Conservation (phyloP, 2,113 vertebrate genomes). For the Cariama cristata region DNA sequence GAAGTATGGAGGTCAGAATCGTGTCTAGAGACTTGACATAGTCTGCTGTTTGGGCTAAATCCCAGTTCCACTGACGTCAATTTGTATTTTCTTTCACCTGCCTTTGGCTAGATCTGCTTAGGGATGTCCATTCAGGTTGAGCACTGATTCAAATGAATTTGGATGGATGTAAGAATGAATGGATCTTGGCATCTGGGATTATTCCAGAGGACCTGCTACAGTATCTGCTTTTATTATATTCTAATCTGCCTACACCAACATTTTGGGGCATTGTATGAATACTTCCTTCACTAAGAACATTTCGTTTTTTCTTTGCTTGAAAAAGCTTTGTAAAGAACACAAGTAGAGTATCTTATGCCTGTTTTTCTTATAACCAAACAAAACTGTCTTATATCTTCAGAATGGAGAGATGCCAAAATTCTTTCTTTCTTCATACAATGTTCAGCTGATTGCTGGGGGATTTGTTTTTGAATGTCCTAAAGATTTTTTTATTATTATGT, state of each 20-base stretch:
- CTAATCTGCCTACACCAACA: neutral
- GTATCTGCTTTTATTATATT: neutral
- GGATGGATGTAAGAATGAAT: neutral
- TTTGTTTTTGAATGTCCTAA: neutral
- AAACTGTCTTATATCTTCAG: neutral
- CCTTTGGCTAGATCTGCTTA: neutral
- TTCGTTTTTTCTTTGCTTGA: neutral
- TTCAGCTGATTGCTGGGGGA: neutral
- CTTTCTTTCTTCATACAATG: neutral
- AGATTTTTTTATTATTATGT: neutral
- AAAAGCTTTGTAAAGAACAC: neutral
- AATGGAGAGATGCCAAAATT: conserved; percentile 20
- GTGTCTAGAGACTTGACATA: neutral
- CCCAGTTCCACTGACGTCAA: neutral
- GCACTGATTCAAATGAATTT: neutral
- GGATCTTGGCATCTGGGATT: neutral
- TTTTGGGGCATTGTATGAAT: neutral
- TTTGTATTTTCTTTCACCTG: neutral
- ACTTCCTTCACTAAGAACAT: neutral
- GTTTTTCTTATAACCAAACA: neutral
- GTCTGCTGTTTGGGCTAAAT: neutral
- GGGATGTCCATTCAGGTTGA: neutral
- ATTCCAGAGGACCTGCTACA: neutral
- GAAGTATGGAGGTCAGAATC: neutral
- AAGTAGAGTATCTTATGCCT: neutral